Evolutionary conservation across 2,888 invertebrate genomes (phyloP).

Genomic region (Pammene fasciana): DNA sequence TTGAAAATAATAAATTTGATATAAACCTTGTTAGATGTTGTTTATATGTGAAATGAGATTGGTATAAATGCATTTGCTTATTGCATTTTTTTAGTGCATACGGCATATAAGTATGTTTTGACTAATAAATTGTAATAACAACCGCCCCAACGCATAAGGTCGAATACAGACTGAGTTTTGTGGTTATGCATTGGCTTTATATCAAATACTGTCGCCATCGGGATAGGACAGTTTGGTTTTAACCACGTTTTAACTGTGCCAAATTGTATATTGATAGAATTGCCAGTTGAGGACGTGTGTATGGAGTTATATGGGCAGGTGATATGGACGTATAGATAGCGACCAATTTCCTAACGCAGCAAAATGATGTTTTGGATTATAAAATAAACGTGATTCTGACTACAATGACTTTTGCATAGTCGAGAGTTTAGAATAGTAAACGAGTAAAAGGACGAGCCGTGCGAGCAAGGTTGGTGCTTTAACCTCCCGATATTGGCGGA

Average conservation of each 20-base stretch:
- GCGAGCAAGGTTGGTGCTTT: too few relatives aligned
- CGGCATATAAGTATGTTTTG: too few relatives aligned
- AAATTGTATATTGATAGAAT: conserved; percentile 2
- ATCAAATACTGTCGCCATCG: neutral
- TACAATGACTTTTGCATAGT: too few relatives aligned
- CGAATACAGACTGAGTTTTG: neutral
- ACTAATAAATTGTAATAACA: neutral
- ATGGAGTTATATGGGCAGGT: neutral
- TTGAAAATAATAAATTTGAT: conserved; percentile 37
- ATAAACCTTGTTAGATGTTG: conserved; percentile 18
- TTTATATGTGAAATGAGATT: conserved; percentile 12
- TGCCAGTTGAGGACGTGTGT: neutral
- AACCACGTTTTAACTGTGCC: neutral
- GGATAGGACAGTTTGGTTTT: neutral
- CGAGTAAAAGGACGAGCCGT: too few relatives aligned
- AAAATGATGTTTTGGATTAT: too few relatives aligned
- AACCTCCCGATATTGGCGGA: too few relatives aligned
- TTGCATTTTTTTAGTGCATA: too few relatives aligned
- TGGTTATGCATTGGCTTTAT: neutral
- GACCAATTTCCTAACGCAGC: too few relatives aligned
- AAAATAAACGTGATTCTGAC: too few relatives aligned
- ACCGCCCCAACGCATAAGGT: neutral
- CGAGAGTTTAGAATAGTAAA: too few relatives aligned
- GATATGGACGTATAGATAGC: neutral
- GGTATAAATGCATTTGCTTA: conserved; percentile 1